A percentile compares a stretch with the other conserved stretches of the same genome.
These are phyloP conservation scores for Acipenser ruthenus DNA, from an alignment of 2,797 vertebrate species.

Conservation along the genomic window DNA sequence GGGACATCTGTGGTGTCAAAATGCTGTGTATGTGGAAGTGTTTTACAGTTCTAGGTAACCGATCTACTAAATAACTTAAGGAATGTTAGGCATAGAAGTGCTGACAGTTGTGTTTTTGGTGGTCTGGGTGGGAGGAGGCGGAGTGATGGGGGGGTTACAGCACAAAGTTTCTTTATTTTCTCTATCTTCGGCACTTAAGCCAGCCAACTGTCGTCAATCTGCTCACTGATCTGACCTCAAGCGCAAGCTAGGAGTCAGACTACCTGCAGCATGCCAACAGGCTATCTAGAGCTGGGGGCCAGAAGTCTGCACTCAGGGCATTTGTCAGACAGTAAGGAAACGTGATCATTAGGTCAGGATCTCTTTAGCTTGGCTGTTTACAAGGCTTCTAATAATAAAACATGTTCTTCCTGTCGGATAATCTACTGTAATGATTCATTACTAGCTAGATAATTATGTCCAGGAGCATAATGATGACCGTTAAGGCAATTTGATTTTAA, in stretches of 20 bases:
- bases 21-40: conserved; percentile 21
- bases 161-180: conserved; percentile 27
- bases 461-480: no score
- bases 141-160: conserved; percentile 26
- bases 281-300: background rate
- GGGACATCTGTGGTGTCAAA: conserved; percentile 27
- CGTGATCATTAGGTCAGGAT: background rate
- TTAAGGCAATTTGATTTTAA: no score
- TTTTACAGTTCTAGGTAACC: conserved; percentile 39
- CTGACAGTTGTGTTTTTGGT: conserved; percentile 30
- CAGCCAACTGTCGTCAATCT: conserved; percentile 28
- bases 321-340: background rate
- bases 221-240: conserved; percentile 8
- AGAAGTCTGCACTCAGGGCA: background rate
- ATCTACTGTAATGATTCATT: background rate
- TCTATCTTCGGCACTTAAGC: conserved; percentile 28
- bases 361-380: background rate
- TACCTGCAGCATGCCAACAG: background rate
- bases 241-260: background rate
- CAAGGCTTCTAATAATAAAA: background rate
- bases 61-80: conserved; percentile 34
- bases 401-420: background rate
- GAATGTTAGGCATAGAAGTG: conserved; percentile 35
- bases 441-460: background rate
- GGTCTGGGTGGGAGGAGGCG: conserved; percentile 27